phyloP scores from a whole-genome alignment of 1,140 invertebrate species.

The Bombus superbus region DNA sequence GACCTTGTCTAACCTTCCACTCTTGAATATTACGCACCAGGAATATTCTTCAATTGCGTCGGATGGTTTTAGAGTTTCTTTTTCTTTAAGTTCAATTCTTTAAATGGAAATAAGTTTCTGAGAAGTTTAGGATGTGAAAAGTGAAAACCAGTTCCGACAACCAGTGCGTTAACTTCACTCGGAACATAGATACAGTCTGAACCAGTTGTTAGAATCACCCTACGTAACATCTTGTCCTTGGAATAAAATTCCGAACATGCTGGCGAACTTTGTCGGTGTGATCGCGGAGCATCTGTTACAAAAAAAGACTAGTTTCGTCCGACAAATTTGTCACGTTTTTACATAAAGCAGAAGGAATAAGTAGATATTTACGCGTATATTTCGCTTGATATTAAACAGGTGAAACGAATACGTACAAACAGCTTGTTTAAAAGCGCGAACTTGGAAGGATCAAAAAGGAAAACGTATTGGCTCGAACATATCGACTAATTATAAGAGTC shows the following conservation, averaged over 20 bases:
- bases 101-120: neutral
- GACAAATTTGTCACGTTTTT: neutral
- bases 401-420: neutral
- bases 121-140: neutral
- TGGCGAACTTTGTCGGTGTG: too few species aligned
- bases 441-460: neutral
- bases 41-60: neutral
- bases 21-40: neutral
- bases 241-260: too few species aligned
- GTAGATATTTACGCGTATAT: too few species aligned
- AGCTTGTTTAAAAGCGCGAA: constrained; percentile 22
- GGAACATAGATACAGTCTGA: too few species aligned
- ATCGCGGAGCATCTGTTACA: too few species aligned
- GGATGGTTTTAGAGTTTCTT: neutral
- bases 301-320: too few species aligned
- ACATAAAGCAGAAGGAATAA: neutral
- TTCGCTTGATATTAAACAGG: neutral
- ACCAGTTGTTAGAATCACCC: too few species aligned
- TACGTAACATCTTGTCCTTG: too few species aligned
- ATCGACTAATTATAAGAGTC: constrained; percentile 43
- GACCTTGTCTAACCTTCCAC: too few species aligned
- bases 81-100: neutral
- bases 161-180: too few species aligned
- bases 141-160: neutral
- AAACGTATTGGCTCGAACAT: constrained; percentile 23